Base-by-base conservation (phyloP, 1,140 invertebrate genomes). In the Pentalonia nigronervosa region DNA sequence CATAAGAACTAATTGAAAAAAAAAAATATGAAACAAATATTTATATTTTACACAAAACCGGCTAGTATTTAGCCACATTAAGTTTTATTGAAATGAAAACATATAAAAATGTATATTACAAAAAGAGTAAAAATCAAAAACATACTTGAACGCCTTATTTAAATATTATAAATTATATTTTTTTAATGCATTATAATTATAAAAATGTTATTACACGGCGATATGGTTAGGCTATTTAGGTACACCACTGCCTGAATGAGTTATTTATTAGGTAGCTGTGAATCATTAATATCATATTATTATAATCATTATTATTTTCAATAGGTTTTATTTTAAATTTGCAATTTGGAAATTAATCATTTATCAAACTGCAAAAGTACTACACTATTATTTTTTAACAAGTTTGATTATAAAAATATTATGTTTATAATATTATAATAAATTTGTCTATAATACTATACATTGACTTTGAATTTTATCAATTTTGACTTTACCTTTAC, bases 201-300 rank as follows among this genome's bases (percentile, higher is more conserved):
- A n/a, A n/a, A 9, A 67, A n/a, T n/a, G 11, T 67, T 67, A n/a
- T 67, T 11, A 67, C 30, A 67, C 60, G 60, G 60, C 60, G 60
- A 67, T 67, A 67, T 67, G 60, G 60, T 67, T 67, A 67, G 60
- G 60, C 60, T 67, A n/a, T 67, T 67, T 67, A 67, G 60, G 30
- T 67, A 67, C 60, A 67, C 9, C 11, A 30, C 11, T 14, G 30
- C 30, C 30, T 30, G 11, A 30, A n/a, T n/a, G 60, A n/a, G 60
- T 14, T 67, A 67, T 14, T 30, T n/a, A 14, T 67, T 67, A 67
- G 60, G 30, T 67, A 67, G 60, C 60, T 11, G 4, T 11, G 60
- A n/a, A 67, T 6, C 9, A n/a, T 30, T 67, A n/a, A 7, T 14
- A 30, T n/a, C 30, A n/a, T 67, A 30, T 60, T 30, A 11, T 41